Evolutionary conservation across 2,888 invertebrate species (phyloP), one percentile per base, ranked within the genome.

Genomic region (Dysmachus trigonus): DNA sequence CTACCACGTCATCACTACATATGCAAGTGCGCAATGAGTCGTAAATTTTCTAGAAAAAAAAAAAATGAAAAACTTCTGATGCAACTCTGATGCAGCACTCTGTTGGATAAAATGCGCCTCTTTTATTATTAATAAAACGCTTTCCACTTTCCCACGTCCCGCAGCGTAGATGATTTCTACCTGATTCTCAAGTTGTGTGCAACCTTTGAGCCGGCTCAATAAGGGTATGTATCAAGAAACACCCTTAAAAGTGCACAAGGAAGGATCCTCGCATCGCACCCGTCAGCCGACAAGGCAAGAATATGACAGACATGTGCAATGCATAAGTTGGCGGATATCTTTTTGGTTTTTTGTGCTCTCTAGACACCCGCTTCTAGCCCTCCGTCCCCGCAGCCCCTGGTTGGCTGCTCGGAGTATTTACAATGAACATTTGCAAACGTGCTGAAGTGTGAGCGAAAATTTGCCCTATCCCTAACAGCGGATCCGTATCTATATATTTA

Each of bases 151-250:
- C 62, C 47, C 81, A 51, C 62, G 62, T 81, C 33, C 35, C 18
- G 31, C 33, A 31, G 73, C 81, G 22, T 18, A 35, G 81, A 22
- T 81, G 53, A 81, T 53, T 81, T 33, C 62, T 53, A 81, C 81
- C 81, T 81, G 81, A 53, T 41, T 35, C 22, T 10, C 27, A 76
- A 38, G 76, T 81, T 18, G 13, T 33, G 10, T 18, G 31, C 53
- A 53, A 81, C 81, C 81, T 81, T 81, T 53, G 53, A 81, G 33
- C 53, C 22, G 77, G 47, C 41, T 77, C 47, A 27, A 77, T 77
- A 77, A 41, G 22, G 41, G 77, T 33, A 31, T 31, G 47, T 77
- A 47, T 77, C 77, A 77, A 77, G 47, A 27, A 77, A 77, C 38
- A 77, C 77, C 77, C 77, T 47, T 22, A 73, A 73, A 47, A 27